Evolutionary conservation across 2,888 invertebrate genomes (phyloP), one percentile per base, ranked within the genome.

Genomic region (Patella caerulea): DNA sequence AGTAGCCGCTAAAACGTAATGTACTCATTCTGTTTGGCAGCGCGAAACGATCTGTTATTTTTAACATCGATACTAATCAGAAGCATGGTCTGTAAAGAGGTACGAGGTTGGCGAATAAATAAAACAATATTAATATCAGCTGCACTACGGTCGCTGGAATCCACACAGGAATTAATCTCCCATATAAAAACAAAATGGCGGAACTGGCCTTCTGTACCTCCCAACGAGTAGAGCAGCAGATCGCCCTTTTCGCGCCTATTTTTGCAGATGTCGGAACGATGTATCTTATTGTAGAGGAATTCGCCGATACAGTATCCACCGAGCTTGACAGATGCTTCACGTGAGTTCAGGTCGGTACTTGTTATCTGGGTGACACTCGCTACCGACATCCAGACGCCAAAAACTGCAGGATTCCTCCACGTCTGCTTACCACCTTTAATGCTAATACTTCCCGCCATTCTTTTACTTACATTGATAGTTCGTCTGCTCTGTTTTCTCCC

Each of bases 211-310:
- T 65, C 19, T 65, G 65, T 24, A 65, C 65, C 65, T 65, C 65
- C 65, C 65, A 65, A 65, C 65, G 65, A 24, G 65, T 24, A 19
- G 19, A 65, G 65, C 65, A 65, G 65, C 19, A 24, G 65, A 65
- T 24, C 65, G 65, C 65, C 65, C 65, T 65, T 65, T 65, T 65
- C 65, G 65, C 65, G 65, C 65, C 65, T 65, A 65, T 65, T 65
- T 65, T 19, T 24, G 19, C 65, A 65, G 65, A 65, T 65, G 65
- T 65, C 24, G 65, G 24, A 65, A 65, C 24, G 9, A 65, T 65
- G 65, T 65, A 65, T 65, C 65, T n/a, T 65, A 65, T 65, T 65
- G 65, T 24, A 9, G 65, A 65, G 65, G 65, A 65, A 65, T 65
- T 65, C 65, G 24, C 19, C 24, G 65, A 65, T 65, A 65, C 65